Conservation (phyloP, 2,113 vertebrate genomes). For the Natator depressus region DNA sequence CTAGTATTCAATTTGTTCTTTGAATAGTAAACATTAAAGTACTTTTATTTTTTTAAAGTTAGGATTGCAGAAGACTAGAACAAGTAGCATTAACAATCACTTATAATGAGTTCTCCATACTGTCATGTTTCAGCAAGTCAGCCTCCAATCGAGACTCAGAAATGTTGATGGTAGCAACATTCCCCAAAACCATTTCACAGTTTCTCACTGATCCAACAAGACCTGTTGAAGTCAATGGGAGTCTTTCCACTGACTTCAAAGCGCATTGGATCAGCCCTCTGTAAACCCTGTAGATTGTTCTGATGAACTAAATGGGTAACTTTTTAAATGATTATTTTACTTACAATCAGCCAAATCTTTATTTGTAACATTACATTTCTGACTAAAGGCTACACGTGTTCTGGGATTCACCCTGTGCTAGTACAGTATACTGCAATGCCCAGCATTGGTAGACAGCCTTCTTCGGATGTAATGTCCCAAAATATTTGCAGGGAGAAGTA, state of each 20-base stretch:
- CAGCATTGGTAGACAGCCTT: neutral
- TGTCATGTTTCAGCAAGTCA: neutral
- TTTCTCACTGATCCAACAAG: neutral
- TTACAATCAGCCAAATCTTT: neutral
- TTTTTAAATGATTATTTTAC: neutral
- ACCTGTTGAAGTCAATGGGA: neutral
- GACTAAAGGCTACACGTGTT: neutral
- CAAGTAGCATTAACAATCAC: neutral
- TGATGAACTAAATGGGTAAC: neutral
- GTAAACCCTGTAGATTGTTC: neutral
- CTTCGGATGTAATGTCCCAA: neutral
- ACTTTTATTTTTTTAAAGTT: neutral
- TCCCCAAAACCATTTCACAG: neutral
- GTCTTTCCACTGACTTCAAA: neutral
- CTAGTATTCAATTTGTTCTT: conserved; percentile 38
- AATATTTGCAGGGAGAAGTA: neutral
- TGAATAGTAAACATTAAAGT: conserved; percentile 8
- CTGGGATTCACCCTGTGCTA: neutral
- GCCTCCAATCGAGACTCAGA: neutral
- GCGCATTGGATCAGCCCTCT: neutral
- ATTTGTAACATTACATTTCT: neutral
- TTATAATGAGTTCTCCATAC: neutral
- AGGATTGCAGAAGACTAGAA: neutral
- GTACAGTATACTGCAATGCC: neutral
- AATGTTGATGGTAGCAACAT: neutral